A percentile compares a stretch with the other conserved stretches of the same genome.
phyloP scores from a whole-genome alignment of 2,888 invertebrate species.

The Tiphia femorata region DNA sequence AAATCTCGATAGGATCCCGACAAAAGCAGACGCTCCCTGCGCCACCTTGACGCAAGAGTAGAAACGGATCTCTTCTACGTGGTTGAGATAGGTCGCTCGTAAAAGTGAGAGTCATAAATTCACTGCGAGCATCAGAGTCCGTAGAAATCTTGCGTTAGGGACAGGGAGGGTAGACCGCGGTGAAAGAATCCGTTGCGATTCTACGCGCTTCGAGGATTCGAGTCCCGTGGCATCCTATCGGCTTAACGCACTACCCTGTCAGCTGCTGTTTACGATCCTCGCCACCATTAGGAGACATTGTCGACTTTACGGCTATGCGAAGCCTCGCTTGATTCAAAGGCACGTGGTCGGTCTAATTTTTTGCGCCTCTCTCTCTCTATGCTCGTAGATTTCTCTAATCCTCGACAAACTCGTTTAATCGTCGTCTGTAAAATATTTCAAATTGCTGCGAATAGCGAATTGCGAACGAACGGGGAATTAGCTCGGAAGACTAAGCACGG shows the following conservation, averaged over 20 bases:
- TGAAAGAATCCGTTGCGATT: conserved; percentile 54
- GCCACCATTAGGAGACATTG: not conserved
- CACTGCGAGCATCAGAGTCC: conserved; percentile 49
- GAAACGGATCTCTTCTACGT: conserved; percentile 39
- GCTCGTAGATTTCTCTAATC: too few species aligned
- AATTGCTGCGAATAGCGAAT: too few species aligned
- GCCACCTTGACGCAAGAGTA: not conserved
- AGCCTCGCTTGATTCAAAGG: not conserved
- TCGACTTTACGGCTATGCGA: not conserved
- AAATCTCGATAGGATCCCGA: too few species aligned
- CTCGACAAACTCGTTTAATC: too few species aligned
- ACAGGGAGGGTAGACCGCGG: conserved; percentile 48
- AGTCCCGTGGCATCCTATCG: too few species aligned
- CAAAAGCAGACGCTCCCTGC: too few species aligned
- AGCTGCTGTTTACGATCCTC: not conserved
- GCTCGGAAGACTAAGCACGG: too few species aligned
- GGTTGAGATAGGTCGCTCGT: conserved; percentile 53
- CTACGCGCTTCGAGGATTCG: conserved; percentile 33
- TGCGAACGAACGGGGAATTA: too few species aligned
- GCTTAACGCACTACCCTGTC: too few species aligned
- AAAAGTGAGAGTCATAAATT: conserved; percentile 62
- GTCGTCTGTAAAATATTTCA: too few species aligned
- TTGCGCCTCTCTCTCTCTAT: too few species aligned
- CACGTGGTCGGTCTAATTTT: too few species aligned
- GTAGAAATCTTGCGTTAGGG: conserved; percentile 48